These are phyloP conservation scores for Coregonus suidteri DNA, from an alignment of 2,797 vertebrate species.

Conservation along the genomic window DNA sequence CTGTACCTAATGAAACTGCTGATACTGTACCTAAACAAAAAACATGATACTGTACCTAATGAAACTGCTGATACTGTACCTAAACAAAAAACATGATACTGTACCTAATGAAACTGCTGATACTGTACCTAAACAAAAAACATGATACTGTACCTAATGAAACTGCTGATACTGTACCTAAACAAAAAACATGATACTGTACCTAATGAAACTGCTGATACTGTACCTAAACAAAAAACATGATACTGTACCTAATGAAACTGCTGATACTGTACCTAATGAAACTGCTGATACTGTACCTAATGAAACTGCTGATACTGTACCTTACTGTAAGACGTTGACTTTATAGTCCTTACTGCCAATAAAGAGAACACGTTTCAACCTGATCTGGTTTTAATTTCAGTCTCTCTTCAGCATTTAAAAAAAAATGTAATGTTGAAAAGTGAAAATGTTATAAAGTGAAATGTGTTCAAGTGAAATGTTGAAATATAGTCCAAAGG, in stretches of 20 bases:
- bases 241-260: too few species aligned
- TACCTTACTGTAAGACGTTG: not conserved
- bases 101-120: conserved; percentile 8
- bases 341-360: conserved; percentile 77
- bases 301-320: not conserved
- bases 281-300: conserved; percentile 52
- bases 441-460: not conserved
- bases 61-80: not conserved
- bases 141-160: conserved; percentile 53
- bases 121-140: not conserved
- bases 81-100: conserved; percentile 46
- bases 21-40: not conserved
- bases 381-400: not conserved
- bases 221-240: conserved; percentile 36
- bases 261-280: too few species aligned
- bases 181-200: conserved; percentile 11
- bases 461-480: not conserved
- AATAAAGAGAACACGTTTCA: conserved; percentile 74
- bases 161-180: conserved; percentile 28
- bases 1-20: too few species aligned
- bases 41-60: conserved; percentile 52
- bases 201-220: too few species aligned
- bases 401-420: not conserved
- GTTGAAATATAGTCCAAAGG: too few species aligned
- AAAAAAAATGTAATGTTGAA: not conserved